phyloP scores from a whole-genome alignment of 2,888 invertebrate species.

The Troides oblongomaculatus region DNA sequence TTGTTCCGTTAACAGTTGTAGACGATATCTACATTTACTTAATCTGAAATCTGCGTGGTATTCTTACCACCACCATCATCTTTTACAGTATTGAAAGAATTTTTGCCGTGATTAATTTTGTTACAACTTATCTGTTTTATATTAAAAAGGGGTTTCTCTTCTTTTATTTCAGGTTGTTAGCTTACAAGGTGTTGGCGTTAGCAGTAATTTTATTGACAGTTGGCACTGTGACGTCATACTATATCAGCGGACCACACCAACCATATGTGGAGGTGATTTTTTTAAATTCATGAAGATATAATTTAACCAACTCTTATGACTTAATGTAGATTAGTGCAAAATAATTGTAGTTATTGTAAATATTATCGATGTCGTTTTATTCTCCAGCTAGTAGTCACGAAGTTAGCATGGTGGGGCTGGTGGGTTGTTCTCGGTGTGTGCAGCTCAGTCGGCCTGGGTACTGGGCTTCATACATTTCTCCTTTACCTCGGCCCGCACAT shows the following conservation, averaged over 20 bases:
- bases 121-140: no score
- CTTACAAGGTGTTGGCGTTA: slow-evolving; percentile 79
- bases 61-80: no score
- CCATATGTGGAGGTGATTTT: slow-evolving; percentile 74
- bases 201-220: slow-evolving; percentile 70
- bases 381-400: slow-evolving; percentile 52
- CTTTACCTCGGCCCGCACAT: slow-evolving; percentile 99
- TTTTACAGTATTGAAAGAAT: neutral
- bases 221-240: slow-evolving; percentile 76
- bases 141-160: neutral
- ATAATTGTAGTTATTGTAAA: neutral
- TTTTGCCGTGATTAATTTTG: neutral
- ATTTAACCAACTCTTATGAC: neutral
- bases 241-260: slow-evolving; percentile 84
- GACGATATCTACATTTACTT: no score
- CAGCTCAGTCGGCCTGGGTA: slow-evolving; percentile 98
- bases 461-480: slow-evolving; percentile 98
- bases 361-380: neutral
- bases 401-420: slow-evolving; percentile 88
- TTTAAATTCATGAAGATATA: neutral
- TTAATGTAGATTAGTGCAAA: no score
- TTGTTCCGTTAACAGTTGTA: no score
- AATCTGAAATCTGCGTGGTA: no score
- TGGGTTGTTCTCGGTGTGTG: slow-evolving; percentile 97
- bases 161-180: slow-evolving; percentile 79